Percentiles rank a stretch among this genome's conserved stretches.
Conservation (phyloP, 2,888 invertebrate genomes). For the Cataglyphis livida region DNA sequence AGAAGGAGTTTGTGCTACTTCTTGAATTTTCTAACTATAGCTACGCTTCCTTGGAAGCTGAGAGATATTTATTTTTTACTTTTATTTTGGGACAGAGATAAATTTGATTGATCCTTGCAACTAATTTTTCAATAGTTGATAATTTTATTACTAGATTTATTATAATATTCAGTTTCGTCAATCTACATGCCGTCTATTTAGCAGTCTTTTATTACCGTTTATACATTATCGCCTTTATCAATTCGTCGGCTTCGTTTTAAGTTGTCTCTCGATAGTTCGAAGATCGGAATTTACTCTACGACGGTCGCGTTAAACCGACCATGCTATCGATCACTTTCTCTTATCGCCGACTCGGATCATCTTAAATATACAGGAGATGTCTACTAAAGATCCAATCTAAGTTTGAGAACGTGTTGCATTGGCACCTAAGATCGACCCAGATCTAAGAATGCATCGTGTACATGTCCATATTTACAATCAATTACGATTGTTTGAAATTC, state of each 20-base stretch:
- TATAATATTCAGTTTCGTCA: not conserved
- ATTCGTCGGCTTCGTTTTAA: slow-evolving; percentile 24
- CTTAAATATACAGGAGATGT: slow-evolving; percentile 66
- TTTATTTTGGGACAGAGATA: not conserved
- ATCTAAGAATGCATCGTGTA: slow-evolving; percentile 30
- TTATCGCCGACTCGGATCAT: slow-evolving; percentile 74
- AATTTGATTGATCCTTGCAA: not conserved
- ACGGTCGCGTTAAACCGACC: slow-evolving; percentile 62
- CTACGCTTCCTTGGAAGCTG: slow-evolving; percentile 15
- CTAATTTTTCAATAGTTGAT: not conserved
- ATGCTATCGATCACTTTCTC: slow-evolving; percentile 74
- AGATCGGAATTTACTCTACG: slow-evolving; percentile 58
- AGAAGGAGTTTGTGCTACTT: not conserved
- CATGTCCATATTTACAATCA: slow-evolving; percentile 44
- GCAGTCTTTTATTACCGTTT: not conserved
- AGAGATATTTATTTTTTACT: not conserved
- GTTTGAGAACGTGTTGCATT: slow-evolving; percentile 37
- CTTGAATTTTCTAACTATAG: slow-evolving; percentile 10
- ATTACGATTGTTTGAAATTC: slow-evolving; percentile 41
- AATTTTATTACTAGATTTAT: not conserved
- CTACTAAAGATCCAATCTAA: slow-evolving; percentile 43
- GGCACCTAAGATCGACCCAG: slow-evolving; percentile 39
- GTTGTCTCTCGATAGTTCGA: slow-evolving; percentile 37
- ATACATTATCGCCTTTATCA: slow-evolving; percentile 5
- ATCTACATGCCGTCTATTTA: not conserved